phyloP scores from a whole-genome alignment of 2,888 invertebrate species.

The Brenthis hecate region DNA sequence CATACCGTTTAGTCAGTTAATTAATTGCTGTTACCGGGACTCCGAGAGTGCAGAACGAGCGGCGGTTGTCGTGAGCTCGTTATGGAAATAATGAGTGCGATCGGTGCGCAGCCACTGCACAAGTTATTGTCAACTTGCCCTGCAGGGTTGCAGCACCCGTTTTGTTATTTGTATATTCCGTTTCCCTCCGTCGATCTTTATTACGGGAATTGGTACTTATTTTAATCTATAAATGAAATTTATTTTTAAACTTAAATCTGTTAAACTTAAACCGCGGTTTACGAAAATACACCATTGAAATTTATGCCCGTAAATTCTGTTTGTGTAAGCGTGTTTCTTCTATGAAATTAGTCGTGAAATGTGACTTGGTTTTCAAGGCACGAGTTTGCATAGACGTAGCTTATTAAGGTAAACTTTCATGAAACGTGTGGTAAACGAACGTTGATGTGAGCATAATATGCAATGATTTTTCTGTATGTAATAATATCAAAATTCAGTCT shows the following conservation, averaged over 20 bases:
- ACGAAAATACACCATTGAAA: slow-evolving; percentile 26
- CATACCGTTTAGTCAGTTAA: slow-evolving; percentile 80
- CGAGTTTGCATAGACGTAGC: slow-evolving; percentile 58
- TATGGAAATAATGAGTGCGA: slow-evolving; percentile 77
- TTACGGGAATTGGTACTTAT: slow-evolving; percentile 35
- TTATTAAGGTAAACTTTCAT: slow-evolving; percentile 56
- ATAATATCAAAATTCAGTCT: too few species aligned
- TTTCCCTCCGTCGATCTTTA: slow-evolving; percentile 55
- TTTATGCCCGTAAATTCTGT: slow-evolving; percentile 34
- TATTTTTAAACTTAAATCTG: not conserved
- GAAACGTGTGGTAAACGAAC: slow-evolving; percentile 37
- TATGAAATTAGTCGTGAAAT: slow-evolving; percentile 52
- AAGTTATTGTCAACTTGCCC: slow-evolving; percentile 55
- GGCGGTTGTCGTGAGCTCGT: slow-evolving; percentile 69
- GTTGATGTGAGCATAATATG: slow-evolving; percentile 8
- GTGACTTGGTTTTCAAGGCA: slow-evolving; percentile 47
- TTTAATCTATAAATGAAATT: slow-evolving; percentile 35
- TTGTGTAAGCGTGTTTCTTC: slow-evolving; percentile 35
- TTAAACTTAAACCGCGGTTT: not conserved
- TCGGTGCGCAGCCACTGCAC: slow-evolving; percentile 58
- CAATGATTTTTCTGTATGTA: slow-evolving; percentile 3
- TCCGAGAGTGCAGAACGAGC: slow-evolving; percentile 50
- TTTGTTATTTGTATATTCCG: slow-evolving; percentile 57
- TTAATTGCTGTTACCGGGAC: slow-evolving; percentile 76
- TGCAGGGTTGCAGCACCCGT: slow-evolving; percentile 45